Base-by-base conservation (phyloP, 2,888 invertebrate species). In the Lycia hirtaria region DNA sequence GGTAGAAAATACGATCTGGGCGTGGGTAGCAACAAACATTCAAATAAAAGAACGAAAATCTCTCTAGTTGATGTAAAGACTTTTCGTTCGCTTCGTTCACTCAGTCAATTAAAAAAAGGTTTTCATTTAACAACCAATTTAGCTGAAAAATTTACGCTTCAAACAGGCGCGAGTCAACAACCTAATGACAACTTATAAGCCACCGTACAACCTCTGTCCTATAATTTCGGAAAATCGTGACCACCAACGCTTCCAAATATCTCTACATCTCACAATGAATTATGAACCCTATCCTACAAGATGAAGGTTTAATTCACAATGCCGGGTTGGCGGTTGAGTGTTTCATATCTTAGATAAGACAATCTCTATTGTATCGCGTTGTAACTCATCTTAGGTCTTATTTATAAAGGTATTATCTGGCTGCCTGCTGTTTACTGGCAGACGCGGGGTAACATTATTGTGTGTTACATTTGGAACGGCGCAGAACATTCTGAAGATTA, bases 311-410 rank as follows among this genome's bases (percentile, higher is more conserved):
- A 41, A 41, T 38, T 61, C 4, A 1, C 17, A n/a, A 2, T 7
- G 3, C 26, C 15, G 12, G 33, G 15, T 19, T 26, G 19, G 28
- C 52, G 49, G 51, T 44, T 51, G 35, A 50, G 52, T 52, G 45
- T 65, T 56, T 61, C 57, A 61, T 65, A 65, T 64, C 60, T 60
- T 44, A 64, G 65, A 62, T 65, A 64, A 64, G 50, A 40, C 59
- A 61, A 67, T 65, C 72, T 66, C 69, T 64, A 68, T 72, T 72
- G 72, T 73, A 67, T 65, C 59, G 53, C 57, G 57, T 55, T 67
- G 64, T 73, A 67, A 68, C 68, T 71, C 70, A 75, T 73, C 69
- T 67, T 65, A 64, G 56, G 59, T 64, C 67, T 68, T 72, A 68
- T 72, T 72, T 72, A 74, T 70, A 59, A 67, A 51, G 56, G 67